These are phyloP conservation scores for Crypturellus undulatus DNA, from an alignment of 2,113 vertebrate genomes.

Conservation along the genomic window DNA sequence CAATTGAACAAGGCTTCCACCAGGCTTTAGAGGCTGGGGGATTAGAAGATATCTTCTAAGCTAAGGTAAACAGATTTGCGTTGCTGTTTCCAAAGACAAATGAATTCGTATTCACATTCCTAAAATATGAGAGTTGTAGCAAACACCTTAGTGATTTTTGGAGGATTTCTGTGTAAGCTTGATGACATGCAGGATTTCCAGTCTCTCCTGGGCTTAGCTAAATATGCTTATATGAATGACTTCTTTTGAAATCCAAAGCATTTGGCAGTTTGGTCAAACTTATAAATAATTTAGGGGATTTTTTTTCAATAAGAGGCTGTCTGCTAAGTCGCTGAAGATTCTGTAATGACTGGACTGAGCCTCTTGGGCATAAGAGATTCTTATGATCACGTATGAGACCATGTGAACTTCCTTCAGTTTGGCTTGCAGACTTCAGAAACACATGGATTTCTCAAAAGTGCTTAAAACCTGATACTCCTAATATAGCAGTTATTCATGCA, in stretches of 20 bases:
- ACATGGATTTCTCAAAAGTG: not conserved
- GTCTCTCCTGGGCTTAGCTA: not conserved
- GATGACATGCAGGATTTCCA: not conserved
- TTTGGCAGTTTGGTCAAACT: not conserved
- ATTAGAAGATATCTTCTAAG: not conserved
- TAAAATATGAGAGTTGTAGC: not conserved
- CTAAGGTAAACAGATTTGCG: not conserved
- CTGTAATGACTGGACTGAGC: not conserved
- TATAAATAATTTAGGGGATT: not conserved
- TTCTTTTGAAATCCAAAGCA: not conserved
- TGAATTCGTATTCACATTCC: not conserved
- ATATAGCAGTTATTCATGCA: not conserved
- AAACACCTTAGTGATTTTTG: not conserved
- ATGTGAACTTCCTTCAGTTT: not conserved
- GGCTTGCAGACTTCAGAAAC: not conserved
- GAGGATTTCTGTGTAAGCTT: not conserved
- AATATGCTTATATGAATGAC: not conserved
- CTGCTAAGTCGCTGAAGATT: not conserved
- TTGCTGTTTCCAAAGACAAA: not conserved
- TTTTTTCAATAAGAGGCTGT: not conserved
- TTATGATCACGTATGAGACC: not conserved
- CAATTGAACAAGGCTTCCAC: not conserved
- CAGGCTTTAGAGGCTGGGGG: not conserved
- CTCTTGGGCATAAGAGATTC: not conserved
- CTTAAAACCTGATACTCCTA: not conserved